A percentile compares a stretch with the other conserved stretches of the same genome.
Conservation (phyloP, 2,888 invertebrate species). For the Pediacus dermestoides region DNA sequence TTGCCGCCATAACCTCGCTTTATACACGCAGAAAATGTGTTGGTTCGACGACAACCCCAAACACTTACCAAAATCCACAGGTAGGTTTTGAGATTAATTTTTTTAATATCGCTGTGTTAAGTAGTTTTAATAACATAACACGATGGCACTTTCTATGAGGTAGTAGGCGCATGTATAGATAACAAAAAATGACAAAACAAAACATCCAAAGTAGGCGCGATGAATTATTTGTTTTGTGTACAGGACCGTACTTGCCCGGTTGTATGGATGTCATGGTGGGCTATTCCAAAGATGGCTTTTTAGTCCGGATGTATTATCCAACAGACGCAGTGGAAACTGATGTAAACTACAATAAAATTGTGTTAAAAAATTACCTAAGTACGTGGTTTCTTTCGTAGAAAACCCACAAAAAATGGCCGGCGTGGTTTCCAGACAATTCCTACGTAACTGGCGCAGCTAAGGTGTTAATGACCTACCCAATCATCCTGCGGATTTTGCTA, state of each 20-base stretch:
- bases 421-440: slow-evolving; percentile 55
- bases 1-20: no score
- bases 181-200: no score
- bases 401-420: slow-evolving; percentile 51
- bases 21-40: no score
- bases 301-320: slow-evolving; percentile 59
- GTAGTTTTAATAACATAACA: slow-evolving; percentile 18
- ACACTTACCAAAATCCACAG: slow-evolving; percentile 30
- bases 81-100: slow-evolving; percentile 21
- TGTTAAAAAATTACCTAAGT: background rate
- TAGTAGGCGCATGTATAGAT: no score
- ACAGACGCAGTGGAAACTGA: slow-evolving; percentile 48
- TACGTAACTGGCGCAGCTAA: slow-evolving; percentile 54
- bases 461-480: slow-evolving; percentile 45
- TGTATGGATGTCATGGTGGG: slow-evolving; percentile 58
- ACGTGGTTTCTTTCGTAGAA: slow-evolving; percentile 46
- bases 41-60: slow-evolving; percentile 20
- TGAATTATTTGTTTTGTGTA: slow-evolving; percentile 21
- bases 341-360: no score
- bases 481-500: slow-evolving; percentile 40
- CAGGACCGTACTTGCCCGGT: slow-evolving; percentile 56
- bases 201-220: slow-evolving; percentile 4
- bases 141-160: slow-evolving; percentile 6
- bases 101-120: slow-evolving; percentile 11
- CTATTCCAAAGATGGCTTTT: slow-evolving; percentile 52